A percentile compares a stretch with the other conserved stretches of the same genome.
phyloP scores from a whole-genome alignment of 2,888 invertebrate species.

The Drosophila percnosoma region DNA sequence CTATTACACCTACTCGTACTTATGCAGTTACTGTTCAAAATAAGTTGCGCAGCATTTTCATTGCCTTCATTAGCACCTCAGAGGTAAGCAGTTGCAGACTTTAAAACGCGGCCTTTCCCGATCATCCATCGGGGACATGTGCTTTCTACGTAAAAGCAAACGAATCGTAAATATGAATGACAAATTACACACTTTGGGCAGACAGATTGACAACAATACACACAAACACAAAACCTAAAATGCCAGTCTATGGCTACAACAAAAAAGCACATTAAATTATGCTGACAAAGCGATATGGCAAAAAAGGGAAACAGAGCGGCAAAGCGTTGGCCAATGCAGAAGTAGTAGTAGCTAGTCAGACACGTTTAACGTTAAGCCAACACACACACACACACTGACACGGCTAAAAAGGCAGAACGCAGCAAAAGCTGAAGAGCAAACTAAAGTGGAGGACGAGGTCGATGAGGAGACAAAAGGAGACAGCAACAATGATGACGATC shows the following conservation, averaged over 20 bases:
- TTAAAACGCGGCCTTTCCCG: slow-evolving; percentile 6
- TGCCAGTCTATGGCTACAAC: slow-evolving; percentile 29
- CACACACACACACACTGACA: slow-evolving; percentile 31
- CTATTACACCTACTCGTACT: not conserved
- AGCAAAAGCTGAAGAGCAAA: slow-evolving; percentile 55
- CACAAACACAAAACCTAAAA: slow-evolving; percentile 33
- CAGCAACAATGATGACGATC: slow-evolving; percentile 37
- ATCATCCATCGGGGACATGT: slow-evolving; percentile 3
- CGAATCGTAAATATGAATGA: slow-evolving; percentile 71
- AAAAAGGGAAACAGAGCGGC: slow-evolving; percentile 15
- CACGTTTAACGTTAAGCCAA: slow-evolving; percentile 61
- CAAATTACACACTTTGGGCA: slow-evolving; percentile 75
- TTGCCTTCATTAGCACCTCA: slow-evolving; percentile 66
- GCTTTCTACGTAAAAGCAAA: slow-evolving; percentile 19
- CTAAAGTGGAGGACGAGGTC: slow-evolving; percentile 18
- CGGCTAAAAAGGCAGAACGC: slow-evolving; percentile 45
- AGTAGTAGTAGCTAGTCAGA: slow-evolving; percentile 55
- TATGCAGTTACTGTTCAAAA: slow-evolving; percentile 15
- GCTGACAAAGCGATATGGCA: slow-evolving; percentile 66
- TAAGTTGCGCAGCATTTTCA: slow-evolving; percentile 17
- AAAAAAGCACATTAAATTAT: slow-evolving; percentile 71
- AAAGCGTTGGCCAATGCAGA: slow-evolving; percentile 5
- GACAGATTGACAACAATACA: slow-evolving; percentile 69
- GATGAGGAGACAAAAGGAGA: slow-evolving; percentile 38
- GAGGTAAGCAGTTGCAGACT: slow-evolving; percentile 57